These are phyloP conservation scores for Colius striatus DNA, from an alignment of 2,113 vertebrate species.

Conservation along the genomic window DNA sequence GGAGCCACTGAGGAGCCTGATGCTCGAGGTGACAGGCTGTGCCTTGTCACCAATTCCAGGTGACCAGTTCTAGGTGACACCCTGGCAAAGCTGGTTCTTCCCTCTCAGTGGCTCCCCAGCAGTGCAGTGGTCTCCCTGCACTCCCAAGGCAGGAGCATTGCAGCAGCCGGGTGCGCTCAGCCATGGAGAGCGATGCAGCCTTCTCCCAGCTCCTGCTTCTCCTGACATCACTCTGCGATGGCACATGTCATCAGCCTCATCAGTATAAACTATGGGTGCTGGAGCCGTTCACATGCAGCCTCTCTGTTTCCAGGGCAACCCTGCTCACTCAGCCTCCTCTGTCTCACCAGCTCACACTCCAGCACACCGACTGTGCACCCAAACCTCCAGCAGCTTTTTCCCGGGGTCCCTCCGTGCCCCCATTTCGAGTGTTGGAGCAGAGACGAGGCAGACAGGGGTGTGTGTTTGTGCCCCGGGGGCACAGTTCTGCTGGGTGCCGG, in stretches of 20 bases:
- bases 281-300: not conserved
- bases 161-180: accelerated
- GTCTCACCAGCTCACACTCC: not conserved
- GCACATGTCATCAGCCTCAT: not conserved
- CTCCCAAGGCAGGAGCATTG: accelerated
- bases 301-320: conserved; percentile 60
- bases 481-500: no score
- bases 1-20: not conserved
- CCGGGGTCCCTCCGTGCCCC: not conserved
- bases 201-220: not conserved
- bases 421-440: not conserved
- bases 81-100: not conserved
- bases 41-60: not conserved
- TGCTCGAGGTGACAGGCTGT: not conserved
- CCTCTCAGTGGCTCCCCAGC: accelerated
- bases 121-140: not conserved
- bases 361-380: not conserved
- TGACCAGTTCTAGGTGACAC: accelerated
- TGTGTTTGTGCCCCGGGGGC: not conserved
- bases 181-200: not conserved
- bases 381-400: not conserved
- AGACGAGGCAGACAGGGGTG: not conserved
- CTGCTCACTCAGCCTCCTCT: not conserved
- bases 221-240: not conserved
- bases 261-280: not conserved